Base-by-base conservation (phyloP, 2,888 invertebrate genomes). In the Chrysomela aeneicollis region DNA sequence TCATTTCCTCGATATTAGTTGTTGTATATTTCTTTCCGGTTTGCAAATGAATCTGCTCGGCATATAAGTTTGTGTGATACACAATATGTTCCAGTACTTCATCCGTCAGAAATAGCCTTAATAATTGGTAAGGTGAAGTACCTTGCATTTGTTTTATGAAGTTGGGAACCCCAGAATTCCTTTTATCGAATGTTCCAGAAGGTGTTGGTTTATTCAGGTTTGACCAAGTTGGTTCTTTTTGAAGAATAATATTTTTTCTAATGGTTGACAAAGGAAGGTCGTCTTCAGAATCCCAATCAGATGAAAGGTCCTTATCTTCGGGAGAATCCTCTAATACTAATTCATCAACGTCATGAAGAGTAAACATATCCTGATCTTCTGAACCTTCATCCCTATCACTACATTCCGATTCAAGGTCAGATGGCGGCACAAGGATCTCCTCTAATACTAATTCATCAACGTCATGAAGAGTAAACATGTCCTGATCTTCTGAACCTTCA, bases 401-500 rank as follows among this genome's bases (percentile, higher is more conserved):
- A 42, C 42, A 42, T 42, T 42, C 42, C 42, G 42, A 42, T 10
- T 42, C 42, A 42, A 42, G 42, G 8, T 42, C 42, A 42, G 42
- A 42, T 42, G 42, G 42, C 42, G 42, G 42, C 42, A 42, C n/a
- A n/a, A n/a, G n/a, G n/a, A n/a, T n/a, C n/a, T 42, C 42, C 42
- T 42, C 5, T 42, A 42, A 42, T 3, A 42, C 42, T 9, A 42
- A 42, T 6, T 42, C 42, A 42, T 42, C 42, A 42, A 42, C 42
- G 42, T 42, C 42, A 42, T 42, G 42, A 42, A 42, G 42, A 17
- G 42, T 42, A 42, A 42, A 42, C 42, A 42, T 42, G 42, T 42
- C 42, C 42, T 26, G 26, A 26, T 26, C n/a, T n/a, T n/a, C 26
- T 26, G 26, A 42, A 42, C 42, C 42, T 42, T 42, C 42, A 42